These are phyloP conservation scores for Lasiommata megera DNA, from an alignment of 2,888 invertebrate species.

Conservation along the genomic window DNA sequence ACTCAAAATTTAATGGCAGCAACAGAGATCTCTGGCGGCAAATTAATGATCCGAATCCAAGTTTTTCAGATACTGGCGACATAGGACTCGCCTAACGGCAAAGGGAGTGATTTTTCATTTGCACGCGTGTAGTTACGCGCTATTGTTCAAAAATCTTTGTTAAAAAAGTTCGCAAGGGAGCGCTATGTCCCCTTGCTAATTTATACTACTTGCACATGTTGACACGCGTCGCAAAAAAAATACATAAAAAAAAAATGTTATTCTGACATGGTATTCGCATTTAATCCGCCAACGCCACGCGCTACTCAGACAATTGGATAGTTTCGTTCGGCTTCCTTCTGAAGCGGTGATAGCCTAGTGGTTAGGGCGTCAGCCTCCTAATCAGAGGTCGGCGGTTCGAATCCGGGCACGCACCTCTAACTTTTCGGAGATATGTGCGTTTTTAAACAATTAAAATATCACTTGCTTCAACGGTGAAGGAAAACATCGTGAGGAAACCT, in stretches of 20 bases:
- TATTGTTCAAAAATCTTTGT: constrained; percentile 76
- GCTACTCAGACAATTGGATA: constrained; percentile 34
- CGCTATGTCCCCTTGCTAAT: constrained; percentile 73
- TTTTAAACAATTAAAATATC: too few species aligned
- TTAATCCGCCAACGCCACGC: constrained; percentile 52
- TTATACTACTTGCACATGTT: constrained; percentile 76
- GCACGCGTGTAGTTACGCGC: constrained; percentile 72
- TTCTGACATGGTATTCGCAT: constrained; percentile 71
- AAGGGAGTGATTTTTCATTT: constrained; percentile 72
- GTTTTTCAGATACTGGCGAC: constrained; percentile 31
- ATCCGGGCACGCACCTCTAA: too few species aligned
- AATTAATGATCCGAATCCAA: constrained; percentile 39
- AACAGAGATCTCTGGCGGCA: neutral
- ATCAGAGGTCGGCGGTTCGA: too few species aligned
- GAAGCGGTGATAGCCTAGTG: too few species aligned
- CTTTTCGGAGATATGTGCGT: too few species aligned
- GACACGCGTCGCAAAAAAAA: constrained; percentile 73
- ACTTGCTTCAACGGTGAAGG: too few species aligned
- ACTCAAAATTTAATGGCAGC: neutral
- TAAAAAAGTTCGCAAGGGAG: constrained; percentile 72
- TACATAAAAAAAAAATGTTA: constrained; percentile 65
- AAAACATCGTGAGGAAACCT: too few species aligned
- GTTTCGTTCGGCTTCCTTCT: neutral
- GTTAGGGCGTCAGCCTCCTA: too few species aligned
- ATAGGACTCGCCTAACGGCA: constrained; percentile 41